Evolutionary conservation across 2,888 invertebrate genomes (phyloP), one percentile per base, ranked within the genome.

Genomic region (Eulithis prunata): DNA sequence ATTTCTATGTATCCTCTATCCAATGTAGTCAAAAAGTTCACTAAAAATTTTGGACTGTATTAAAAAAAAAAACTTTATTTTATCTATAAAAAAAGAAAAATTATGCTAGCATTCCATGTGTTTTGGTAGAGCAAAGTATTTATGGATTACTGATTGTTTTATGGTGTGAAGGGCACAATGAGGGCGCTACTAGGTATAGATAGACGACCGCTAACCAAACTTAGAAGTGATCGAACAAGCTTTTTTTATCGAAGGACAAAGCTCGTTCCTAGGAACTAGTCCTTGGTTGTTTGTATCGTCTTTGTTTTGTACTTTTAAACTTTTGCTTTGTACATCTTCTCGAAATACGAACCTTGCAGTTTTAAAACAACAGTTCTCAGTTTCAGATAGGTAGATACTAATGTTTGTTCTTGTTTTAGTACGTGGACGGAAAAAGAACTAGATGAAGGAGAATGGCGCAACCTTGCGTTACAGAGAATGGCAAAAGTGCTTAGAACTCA

Each of bases 401-500:
- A 41, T 7, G 46, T 47, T 14, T 13, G 7, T n/a, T 21, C 10
- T 49, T 63, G 65, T 66, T 51, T 21, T 73, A 91, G 92, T 65
- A 72, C 85, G 1, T 92, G 93, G 93, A 86, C 86, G 0, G 89
- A 91, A 61, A 88, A 87, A 41, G 90, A 90, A 64, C 76, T 88
- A 10, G 91, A 92, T 11, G 88, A 91, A 71, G 86, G 84, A 0
- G 94, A 93, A 71, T 96, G 95, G 95, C 90, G 93, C 2, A 89
- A 93, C n/a, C 87, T 93, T n/a, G 91, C 96, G n/a, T 78, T 94
- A 14, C 89, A 92, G 66, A 93, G 94, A 73, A 85, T 96, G 84
- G 90, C 90, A 0, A 93, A 93, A 75, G 89, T 95, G 12, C 88
- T 96, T 7, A 90, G 91, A 52, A 96, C 96, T 2, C 96, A 96